Percentiles rank a stretch among this genome's conserved stretches.
phyloP scores from a whole-genome alignment of 1,140 invertebrate species.

The Leptinotarsa undecemlineata region DNA sequence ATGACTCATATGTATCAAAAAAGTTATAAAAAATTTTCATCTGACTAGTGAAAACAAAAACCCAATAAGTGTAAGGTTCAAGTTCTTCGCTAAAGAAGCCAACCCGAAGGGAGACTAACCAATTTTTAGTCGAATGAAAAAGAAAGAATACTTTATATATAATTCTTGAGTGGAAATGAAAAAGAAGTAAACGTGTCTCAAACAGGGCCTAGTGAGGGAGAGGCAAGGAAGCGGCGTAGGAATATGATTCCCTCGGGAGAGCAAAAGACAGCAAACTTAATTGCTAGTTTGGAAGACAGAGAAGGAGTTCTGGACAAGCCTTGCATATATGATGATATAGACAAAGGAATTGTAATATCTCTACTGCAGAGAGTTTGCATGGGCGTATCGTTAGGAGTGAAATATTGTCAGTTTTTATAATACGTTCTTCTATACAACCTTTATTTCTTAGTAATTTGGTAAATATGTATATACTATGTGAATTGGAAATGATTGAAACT shows the following conservation, averaged over 20 bases:
- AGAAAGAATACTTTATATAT: constrained; percentile 15
- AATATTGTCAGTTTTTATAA: too few species aligned
- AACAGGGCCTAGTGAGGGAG: constrained; percentile 19
- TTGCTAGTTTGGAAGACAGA: constrained; percentile 39
- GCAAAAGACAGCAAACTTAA: constrained; percentile 46
- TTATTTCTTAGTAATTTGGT: too few species aligned
- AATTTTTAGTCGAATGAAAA: constrained; percentile 9
- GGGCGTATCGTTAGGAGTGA: neutral
- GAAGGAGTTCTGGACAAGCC: constrained; percentile 46
- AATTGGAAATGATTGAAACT: too few species aligned
- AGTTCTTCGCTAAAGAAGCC: too few species aligned
- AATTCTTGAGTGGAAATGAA: constrained; percentile 27
- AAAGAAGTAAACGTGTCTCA: constrained; percentile 43
- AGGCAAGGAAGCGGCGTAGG: constrained; percentile 31
- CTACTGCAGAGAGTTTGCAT: constrained; percentile 45
- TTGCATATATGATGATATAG: constrained; percentile 55
- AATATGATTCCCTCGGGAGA: constrained; percentile 48
- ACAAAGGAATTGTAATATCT: constrained; percentile 55
- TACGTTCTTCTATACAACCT: too few species aligned
- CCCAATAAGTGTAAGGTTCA: too few species aligned
- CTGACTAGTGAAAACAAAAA: too few species aligned
- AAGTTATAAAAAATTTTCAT: too few species aligned
- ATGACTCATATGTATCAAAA: too few species aligned
- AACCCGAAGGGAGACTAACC: neutral
- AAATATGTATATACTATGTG: too few species aligned